These are phyloP conservation scores for Clarias laeviceps DNA, from an alignment of 2,797 vertebrate species.

Conservation along the genomic window DNA sequence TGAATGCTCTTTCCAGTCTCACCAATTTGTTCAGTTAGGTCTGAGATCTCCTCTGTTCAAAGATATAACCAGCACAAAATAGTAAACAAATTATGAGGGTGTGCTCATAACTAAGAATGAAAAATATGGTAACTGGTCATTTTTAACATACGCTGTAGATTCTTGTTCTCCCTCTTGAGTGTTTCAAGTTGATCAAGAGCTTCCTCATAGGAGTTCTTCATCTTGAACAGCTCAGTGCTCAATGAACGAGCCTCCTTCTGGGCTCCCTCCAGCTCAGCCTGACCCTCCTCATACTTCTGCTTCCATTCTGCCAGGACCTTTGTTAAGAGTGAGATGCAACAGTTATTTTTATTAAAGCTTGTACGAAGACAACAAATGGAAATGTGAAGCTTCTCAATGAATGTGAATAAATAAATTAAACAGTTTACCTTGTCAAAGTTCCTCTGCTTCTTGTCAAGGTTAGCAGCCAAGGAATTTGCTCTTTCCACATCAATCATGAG, in stretches of 20 bases:
- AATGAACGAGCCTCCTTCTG: conserved; percentile 83
- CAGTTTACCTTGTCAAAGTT: conserved; percentile 77
- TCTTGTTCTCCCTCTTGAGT: conserved; percentile 87
- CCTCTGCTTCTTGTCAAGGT: conserved; percentile 80
- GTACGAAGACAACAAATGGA: background rate
- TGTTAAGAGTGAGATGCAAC: background rate
- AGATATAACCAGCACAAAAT: background rate
- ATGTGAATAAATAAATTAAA: background rate
- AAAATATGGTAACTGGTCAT: background rate
- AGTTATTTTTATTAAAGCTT: background rate
- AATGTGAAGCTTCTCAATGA: background rate
- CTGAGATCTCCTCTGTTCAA: conserved; percentile 82
- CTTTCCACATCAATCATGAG: conserved; percentile 80
- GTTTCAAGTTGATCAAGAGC: conserved; percentile 84
- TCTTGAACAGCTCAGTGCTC: conserved; percentile 85
- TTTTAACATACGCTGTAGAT: conserved; percentile 71
- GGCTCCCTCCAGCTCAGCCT: conserved; percentile 82
- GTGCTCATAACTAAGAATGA: background rate
- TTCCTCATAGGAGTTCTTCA: conserved; percentile 88
- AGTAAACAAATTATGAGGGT: background rate
- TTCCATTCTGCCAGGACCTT: conserved; percentile 78
- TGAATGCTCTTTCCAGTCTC: conserved; percentile 83
- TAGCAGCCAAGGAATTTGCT: conserved; percentile 71
- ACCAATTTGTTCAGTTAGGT: conserved; percentile 85
- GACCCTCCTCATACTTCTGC: conserved; percentile 84